Evolutionary conservation across 2,113 vertebrate species (phyloP).

Genomic region (Prolemur simus): DNA sequence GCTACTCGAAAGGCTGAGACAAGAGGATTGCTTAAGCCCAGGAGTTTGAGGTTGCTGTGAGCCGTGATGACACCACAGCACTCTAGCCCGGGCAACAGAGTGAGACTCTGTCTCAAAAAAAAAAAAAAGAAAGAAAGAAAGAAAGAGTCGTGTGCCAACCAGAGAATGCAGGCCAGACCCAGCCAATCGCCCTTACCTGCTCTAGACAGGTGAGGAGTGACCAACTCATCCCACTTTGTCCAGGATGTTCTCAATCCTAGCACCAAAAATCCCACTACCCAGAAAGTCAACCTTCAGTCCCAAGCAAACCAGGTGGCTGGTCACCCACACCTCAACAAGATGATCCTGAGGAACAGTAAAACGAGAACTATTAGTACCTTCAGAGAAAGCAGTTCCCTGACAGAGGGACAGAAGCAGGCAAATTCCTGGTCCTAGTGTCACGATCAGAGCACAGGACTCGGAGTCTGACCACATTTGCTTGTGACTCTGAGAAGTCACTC

Average conservation of each 20-base stretch:
- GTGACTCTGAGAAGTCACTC: neutral
- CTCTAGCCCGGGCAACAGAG: too few relatives aligned
- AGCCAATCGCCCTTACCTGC: too few relatives aligned
- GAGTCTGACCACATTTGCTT: neutral
- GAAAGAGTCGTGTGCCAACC: neutral
- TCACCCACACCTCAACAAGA: neutral
- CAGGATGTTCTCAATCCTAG: neutral
- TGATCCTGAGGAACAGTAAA: neutral
- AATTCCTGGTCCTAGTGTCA: neutral
- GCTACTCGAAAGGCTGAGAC: too few relatives aligned
- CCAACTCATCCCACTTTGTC: neutral
- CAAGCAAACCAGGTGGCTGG: neutral
- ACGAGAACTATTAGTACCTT: neutral
- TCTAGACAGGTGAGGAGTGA: neutral
- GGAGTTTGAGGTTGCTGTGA: too few relatives aligned
- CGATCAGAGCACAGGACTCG: neutral
- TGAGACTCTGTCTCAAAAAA: too few relatives aligned
- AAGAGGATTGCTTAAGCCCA: too few relatives aligned
- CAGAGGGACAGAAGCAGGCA: neutral
- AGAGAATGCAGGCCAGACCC: neutral
- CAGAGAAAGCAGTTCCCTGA: neutral
- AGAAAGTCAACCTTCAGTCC: neutral
- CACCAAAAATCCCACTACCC: neutral
- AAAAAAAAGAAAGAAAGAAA: too few relatives aligned
- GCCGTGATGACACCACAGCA: too few relatives aligned